Evolutionary conservation across 2,797 vertebrate genomes (phyloP).

Genomic region (Periophthalmus magnuspinnatus): DNA sequence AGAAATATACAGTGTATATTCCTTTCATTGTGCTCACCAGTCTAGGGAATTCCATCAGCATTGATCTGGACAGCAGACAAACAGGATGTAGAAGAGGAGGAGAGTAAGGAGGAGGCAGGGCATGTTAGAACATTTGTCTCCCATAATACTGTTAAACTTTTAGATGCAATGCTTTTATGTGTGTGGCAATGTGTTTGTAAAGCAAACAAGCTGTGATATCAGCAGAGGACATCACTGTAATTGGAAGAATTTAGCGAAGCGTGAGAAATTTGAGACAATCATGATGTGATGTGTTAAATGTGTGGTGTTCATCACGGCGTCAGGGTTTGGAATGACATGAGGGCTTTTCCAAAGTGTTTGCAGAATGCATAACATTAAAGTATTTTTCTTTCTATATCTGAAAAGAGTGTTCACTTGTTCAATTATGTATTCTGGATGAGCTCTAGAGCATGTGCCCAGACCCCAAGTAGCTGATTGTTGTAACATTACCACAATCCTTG

Average conservation of each 20-base stretch:
- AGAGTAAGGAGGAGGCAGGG: slow-evolving; percentile 24
- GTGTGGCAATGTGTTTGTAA: slow-evolving; percentile 16
- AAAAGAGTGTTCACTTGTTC: background rate
- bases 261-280: slow-evolving; percentile 51
- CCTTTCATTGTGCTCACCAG: slow-evolving; percentile 29
- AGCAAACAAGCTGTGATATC: slow-evolving; percentile 36
- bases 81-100: slow-evolving; percentile 46
- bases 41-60: slow-evolving; percentile 62
- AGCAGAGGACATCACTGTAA: slow-evolving; percentile 57
- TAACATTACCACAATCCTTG: too few species aligned
- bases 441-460: too few species aligned
- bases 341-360: slow-evolving; percentile 41
- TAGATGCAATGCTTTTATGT: slow-evolving; percentile 26
- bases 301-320: slow-evolving; percentile 36
- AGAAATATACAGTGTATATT: slow-evolving; percentile 38
- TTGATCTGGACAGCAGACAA: slow-evolving; percentile 53
- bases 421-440: background rate
- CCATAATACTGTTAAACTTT: slow-evolving; percentile 49
- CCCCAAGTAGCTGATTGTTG: too few species aligned
- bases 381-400: too few species aligned
- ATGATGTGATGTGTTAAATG: slow-evolving; percentile 28
- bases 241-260: slow-evolving; percentile 43
- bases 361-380: slow-evolving; percentile 21
- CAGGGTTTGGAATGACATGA: slow-evolving; percentile 13
- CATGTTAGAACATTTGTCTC: slow-evolving; percentile 46